A percentile compares a stretch with the other conserved stretches of the same genome.
Conservation (phyloP, 2,888 invertebrate genomes). For the Eledone cirrhosa region DNA sequence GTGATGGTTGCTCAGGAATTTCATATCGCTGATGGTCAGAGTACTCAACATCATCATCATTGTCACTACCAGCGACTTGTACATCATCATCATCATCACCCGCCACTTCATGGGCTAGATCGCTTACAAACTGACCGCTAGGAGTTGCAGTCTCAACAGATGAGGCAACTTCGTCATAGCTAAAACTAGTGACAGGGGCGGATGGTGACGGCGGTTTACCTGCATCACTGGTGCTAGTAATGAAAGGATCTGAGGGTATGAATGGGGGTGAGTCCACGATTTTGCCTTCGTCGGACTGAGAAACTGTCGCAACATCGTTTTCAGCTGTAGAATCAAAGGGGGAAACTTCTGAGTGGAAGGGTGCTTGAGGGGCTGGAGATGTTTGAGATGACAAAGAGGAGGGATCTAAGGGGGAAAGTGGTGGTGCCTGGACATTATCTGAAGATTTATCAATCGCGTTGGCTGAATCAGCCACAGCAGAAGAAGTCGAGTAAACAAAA, state of each 20-base stretch:
- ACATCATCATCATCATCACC: constrained; percentile 8
- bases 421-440: not conserved
- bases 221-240: not conserved
- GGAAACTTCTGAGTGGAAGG: no score
- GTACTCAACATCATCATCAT: not conserved
- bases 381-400: not conserved
- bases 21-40: no score
- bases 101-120: not conserved
- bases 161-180: not conserved
- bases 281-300: no score
- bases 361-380: not conserved
- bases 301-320: no score
- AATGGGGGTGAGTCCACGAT: no score
- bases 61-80: constrained; percentile 1
- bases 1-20: no score
- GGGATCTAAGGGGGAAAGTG: not conserved
- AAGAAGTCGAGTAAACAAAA: constrained; percentile 11
- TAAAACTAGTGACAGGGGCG: not conserved
- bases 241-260: not conserved
- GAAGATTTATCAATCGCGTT: not conserved
- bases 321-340: no score
- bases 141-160: not conserved
- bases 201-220: not conserved
- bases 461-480: not conserved
- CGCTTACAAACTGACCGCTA: no score